A percentile compares a stretch with the other conserved stretches of the same genome.
Conservation (phyloP, 37 sponge, comb jelly and placozoan species). For the Halichondria panicea region DNA sequence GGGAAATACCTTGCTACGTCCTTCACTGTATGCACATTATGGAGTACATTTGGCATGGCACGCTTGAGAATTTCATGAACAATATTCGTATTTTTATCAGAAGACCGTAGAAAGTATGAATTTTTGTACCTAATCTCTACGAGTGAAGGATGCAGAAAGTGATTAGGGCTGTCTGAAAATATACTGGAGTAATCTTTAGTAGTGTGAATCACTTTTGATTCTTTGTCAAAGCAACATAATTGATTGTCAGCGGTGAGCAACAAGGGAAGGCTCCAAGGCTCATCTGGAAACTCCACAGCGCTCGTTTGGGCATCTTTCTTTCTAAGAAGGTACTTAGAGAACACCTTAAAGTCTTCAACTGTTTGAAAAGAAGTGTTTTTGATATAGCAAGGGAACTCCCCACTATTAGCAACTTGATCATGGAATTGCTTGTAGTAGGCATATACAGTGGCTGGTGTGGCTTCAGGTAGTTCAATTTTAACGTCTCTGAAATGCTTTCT, state of each 20-base stretch:
- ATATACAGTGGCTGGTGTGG: slow-evolving; percentile 3
- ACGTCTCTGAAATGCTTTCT: neutral
- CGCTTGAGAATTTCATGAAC: neutral
- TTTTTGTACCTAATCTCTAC: neutral
- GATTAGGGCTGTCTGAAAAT: neutral
- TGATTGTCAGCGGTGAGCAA: slow-evolving; percentile 16
- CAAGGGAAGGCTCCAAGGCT: slow-evolving; percentile 5
- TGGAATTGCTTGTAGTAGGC: too few relatives aligned
- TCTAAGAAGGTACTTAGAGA: neutral
- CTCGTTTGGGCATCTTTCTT: neutral
- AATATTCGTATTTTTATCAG: neutral
- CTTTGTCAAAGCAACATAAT: neutral
- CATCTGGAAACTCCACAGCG: neutral
- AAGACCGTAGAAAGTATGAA: neutral
- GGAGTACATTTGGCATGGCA: neutral
- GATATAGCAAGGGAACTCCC: neutral
- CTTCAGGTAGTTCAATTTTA: neutral
- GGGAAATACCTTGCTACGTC: neutral
- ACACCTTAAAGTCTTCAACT: neutral
- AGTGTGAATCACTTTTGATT: slow-evolving; percentile 1
- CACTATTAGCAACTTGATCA: too few relatives aligned
- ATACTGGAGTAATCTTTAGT: neutral
- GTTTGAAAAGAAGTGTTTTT: neutral
- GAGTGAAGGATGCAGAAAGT: slow-evolving; percentile 10
- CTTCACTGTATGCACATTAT: neutral